A percentile compares a stretch with the other conserved stretches of the same genome.
Evolutionary conservation across 2,888 invertebrate species (phyloP).

Genomic region (Leucozona laternaria): DNA sequence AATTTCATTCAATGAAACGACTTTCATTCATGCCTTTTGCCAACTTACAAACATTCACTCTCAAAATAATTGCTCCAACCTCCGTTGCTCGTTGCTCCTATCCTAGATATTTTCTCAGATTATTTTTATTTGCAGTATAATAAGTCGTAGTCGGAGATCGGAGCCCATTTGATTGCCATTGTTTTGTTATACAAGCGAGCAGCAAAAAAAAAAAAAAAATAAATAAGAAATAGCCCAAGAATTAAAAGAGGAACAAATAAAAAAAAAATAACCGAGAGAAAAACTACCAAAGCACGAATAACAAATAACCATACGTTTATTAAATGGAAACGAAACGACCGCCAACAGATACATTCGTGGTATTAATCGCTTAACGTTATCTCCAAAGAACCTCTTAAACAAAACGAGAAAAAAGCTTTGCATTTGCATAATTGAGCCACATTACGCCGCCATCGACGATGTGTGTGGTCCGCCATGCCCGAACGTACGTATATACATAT

Average conservation of each 20-base stretch:
- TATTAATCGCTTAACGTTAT: constrained; percentile 73
- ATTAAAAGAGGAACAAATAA: constrained; percentile 26
- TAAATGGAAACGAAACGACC: constrained; percentile 72
- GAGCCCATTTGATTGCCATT: constrained; percentile 61
- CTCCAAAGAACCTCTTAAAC: constrained; percentile 56
- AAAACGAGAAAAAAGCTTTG: constrained; percentile 66
- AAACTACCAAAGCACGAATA: constrained; percentile 64
- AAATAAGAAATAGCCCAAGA: constrained; percentile 26
- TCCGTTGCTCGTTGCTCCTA: constrained; percentile 15
- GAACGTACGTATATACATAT: not conserved
- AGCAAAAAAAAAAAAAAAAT: constrained; percentile 12
- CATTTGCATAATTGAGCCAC: constrained; percentile 75
- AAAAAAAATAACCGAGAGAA: constrained; percentile 6
- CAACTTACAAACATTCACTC: not conserved
- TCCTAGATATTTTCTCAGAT: constrained; percentile 32
- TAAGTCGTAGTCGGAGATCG: constrained; percentile 25
- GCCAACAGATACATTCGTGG: constrained; percentile 73
- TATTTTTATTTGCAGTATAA: constrained; percentile 54
- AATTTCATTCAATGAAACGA: constrained; percentile 56
- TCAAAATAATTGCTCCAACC: constrained; percentile 6
- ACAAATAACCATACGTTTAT: constrained; percentile 71
- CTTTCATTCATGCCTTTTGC: constrained; percentile 62
- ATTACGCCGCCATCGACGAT: constrained; percentile 59
- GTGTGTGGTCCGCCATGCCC: constrained; percentile 66
- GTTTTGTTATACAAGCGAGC: constrained; percentile 48